These are phyloP conservation scores for Sinopyrophorus schimmeli DNA, from an alignment of 2,888 invertebrate species.

Conservation along the genomic window DNA sequence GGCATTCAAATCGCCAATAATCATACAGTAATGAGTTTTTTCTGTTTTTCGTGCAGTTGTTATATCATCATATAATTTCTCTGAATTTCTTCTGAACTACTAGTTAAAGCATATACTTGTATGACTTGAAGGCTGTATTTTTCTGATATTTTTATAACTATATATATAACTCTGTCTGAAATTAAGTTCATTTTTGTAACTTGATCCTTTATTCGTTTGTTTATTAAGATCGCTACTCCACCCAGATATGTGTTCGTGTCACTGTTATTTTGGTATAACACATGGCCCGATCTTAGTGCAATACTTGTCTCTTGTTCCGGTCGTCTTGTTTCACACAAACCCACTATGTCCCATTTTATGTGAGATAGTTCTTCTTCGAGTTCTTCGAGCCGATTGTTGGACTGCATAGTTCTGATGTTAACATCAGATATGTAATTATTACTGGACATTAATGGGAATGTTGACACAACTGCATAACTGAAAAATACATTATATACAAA, in stretches of 20 bases:
- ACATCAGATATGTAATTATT: no score
- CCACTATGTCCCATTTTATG: background rate
- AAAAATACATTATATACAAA: no score
- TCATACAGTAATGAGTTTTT: background rate
- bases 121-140: no score
- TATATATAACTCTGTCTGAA: no score
- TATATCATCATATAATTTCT: constrained; percentile 1
- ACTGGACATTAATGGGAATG: no score
- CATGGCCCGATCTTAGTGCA: background rate
- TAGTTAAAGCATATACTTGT: background rate
- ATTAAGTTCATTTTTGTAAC: no score
- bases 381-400: background rate
- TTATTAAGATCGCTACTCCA: background rate
- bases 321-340: background rate
- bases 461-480: no score
- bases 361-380: background rate
- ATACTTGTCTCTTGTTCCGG: background rate
- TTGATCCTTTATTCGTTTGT: no score
- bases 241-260: background rate
- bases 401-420: no score
- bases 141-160: no score
- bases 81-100: background rate
- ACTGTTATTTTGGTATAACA: background rate
- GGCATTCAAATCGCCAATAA: constrained; percentile 1
- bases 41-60: background rate